Conservation (phyloP, 1,140 invertebrate genomes). For the Diploscapter pachys region DNA sequence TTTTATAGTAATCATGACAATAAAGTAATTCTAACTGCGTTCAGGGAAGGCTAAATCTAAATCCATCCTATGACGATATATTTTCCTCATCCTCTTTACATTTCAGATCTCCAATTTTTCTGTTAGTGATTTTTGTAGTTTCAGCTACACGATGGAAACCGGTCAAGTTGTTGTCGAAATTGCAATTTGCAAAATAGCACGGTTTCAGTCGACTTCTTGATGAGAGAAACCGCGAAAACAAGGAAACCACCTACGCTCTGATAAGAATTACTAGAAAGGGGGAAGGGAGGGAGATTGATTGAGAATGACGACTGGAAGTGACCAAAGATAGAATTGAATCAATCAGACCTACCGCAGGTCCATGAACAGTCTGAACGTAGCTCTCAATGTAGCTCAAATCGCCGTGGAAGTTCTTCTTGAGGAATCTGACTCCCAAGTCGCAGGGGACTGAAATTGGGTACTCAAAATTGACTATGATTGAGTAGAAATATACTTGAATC, state of each 20-base stretch:
- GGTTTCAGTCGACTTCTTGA: no score
- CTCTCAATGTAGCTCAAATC: constrained; percentile 42
- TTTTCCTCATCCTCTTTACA: no score
- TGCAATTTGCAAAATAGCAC: no score
- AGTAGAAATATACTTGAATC: constrained; percentile 64
- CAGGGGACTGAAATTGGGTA: constrained; percentile 76
- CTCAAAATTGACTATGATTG: not conserved
- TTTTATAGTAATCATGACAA: not conserved
- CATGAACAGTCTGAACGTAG: constrained; percentile 33
- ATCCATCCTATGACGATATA: no score
- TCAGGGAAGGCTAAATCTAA: no score
- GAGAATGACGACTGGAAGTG: not conserved
- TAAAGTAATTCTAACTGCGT: no score
- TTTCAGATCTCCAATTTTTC: no score
- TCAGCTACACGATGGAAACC: no score
- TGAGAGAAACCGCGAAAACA: no score
- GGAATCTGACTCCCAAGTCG: constrained; percentile 76
- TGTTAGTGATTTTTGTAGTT: no score
- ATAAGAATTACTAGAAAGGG: not conserved
- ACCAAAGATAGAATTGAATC: not conserved
- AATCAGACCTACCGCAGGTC: constrained; percentile 24
- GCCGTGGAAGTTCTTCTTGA: constrained; percentile 73
- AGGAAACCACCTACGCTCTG: not conserved
- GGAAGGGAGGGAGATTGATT: not conserved
- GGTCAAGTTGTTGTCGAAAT: no score